These are phyloP conservation scores for Junonia oenone DNA, from an alignment of 2,888 invertebrate species.

Conservation along the genomic window DNA sequence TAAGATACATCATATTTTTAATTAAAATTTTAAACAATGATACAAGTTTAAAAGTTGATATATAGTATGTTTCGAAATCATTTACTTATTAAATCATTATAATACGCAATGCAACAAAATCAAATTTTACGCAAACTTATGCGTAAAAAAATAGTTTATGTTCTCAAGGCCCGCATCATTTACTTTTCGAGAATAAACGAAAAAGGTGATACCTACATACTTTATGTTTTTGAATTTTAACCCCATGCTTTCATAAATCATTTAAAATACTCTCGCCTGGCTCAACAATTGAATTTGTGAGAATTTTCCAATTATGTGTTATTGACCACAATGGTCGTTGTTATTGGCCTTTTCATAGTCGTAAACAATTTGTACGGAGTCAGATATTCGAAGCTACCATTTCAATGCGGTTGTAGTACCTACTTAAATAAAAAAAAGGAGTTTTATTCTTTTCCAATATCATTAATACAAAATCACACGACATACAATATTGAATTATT, in stretches of 20 bases:
- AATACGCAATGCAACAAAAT: neutral
- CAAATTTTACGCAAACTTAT: neutral
- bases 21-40: neutral
- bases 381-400: slow-evolving; percentile 32
- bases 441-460: too few species aligned
- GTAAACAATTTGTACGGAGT: slow-evolving; percentile 56
- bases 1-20: neutral
- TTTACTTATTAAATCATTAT: too few species aligned
- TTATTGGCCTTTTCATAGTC: slow-evolving; percentile 65
- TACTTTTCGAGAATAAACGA: slow-evolving; percentile 29
- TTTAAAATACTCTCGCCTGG: slow-evolving; percentile 54
- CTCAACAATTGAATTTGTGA: slow-evolving; percentile 72
- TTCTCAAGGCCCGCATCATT: slow-evolving; percentile 25
- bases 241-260: slow-evolving; percentile 63
- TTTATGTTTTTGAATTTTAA: slow-evolving; percentile 44
- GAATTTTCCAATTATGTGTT: slow-evolving; percentile 74
- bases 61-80: neutral
- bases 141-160: slow-evolving; percentile 32
- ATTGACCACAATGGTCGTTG: slow-evolving; percentile 71
- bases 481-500: too few species aligned
- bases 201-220: slow-evolving; percentile 42
- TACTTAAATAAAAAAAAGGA: slow-evolving; percentile 1
- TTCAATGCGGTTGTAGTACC: slow-evolving; percentile 32
- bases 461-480: too few species aligned
- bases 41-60: neutral